A percentile compares a stretch with the other conserved stretches of the same genome.
Evolutionary conservation across 1,140 invertebrate genomes (phyloP).

Genomic region (Panulirus ornatus): DNA sequence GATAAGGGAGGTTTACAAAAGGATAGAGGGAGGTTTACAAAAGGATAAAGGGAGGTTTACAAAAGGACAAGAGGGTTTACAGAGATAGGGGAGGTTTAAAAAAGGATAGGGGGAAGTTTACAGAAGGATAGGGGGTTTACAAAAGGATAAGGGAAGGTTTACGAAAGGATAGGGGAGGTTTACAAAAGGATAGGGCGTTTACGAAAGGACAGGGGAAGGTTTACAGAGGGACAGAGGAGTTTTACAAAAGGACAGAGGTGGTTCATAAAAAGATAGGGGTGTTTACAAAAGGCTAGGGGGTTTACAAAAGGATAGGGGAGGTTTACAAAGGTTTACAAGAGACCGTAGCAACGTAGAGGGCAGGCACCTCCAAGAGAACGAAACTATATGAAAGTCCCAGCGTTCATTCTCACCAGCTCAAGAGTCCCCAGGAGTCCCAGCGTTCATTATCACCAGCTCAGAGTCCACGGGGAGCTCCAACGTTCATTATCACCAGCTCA

Average conservation of each 20-base stretch:
- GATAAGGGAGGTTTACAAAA: background rate
- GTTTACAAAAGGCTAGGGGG: background rate
- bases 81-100: background rate
- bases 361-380: background rate
- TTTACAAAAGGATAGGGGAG: background rate
- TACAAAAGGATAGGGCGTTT: background rate
- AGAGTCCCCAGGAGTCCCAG: too few species aligned
- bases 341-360: background rate
- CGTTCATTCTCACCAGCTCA: too few species aligned
- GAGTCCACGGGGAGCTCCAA: too few species aligned
- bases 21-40: background rate
- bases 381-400: too few species aligned
- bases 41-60: background rate
- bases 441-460: too few species aligned
- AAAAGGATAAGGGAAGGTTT: background rate
- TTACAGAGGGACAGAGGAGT: background rate
- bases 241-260: background rate
- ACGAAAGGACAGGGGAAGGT: background rate
- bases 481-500: too few species aligned
- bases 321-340: background rate
- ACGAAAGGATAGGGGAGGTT: background rate
- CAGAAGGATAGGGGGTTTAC: background rate
- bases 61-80: background rate
- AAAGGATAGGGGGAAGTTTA: background rate
- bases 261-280: background rate